These are phyloP conservation scores for Hydroisotoma schaefferi DNA, from an alignment of 2,888 invertebrate species.

Conservation along the genomic window DNA sequence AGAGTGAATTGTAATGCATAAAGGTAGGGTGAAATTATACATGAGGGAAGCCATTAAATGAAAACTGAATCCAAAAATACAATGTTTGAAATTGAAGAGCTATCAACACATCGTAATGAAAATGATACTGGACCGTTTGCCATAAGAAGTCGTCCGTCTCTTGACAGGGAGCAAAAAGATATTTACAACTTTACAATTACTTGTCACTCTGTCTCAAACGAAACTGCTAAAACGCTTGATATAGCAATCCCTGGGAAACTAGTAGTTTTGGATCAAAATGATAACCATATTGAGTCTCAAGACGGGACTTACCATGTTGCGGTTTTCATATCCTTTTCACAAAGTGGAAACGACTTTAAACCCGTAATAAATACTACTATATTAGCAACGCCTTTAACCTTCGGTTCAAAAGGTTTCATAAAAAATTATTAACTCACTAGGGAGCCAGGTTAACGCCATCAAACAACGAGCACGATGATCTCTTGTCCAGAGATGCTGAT, in stretches of 20 bases:
- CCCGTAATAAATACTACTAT: not conserved
- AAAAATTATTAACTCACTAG: no score
- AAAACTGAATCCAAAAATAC: not conserved
- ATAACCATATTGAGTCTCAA: conserved; percentile 30
- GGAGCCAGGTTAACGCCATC: conserved; percentile 17
- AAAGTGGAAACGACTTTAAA: not conserved
- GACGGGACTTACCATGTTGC: conserved; percentile 18
- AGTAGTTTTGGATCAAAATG: conserved; percentile 43
- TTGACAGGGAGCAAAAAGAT: conserved; percentile 36
- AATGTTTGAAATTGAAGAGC: not conserved
- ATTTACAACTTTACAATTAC: conserved; percentile 32
- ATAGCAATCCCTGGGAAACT: conserved; percentile 23
- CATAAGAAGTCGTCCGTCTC: conserved; percentile 11
- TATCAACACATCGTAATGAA: not conserved
- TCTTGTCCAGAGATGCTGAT: conserved; percentile 34
- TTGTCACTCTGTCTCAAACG: conserved; percentile 23
- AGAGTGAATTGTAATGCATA: no score
- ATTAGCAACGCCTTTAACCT: not conserved
- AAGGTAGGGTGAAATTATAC: no score
- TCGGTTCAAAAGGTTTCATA: no score
- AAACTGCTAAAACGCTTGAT: conserved; percentile 16
- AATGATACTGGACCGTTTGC: conserved; percentile 2
- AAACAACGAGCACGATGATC: conserved; percentile 26
- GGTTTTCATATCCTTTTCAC: conserved; percentile 15
- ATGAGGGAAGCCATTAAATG: no score